A percentile compares a stretch with the other conserved stretches of the same genome.
Conservation (phyloP, 2,113 vertebrate species). For the Pithys albifrons region DNA sequence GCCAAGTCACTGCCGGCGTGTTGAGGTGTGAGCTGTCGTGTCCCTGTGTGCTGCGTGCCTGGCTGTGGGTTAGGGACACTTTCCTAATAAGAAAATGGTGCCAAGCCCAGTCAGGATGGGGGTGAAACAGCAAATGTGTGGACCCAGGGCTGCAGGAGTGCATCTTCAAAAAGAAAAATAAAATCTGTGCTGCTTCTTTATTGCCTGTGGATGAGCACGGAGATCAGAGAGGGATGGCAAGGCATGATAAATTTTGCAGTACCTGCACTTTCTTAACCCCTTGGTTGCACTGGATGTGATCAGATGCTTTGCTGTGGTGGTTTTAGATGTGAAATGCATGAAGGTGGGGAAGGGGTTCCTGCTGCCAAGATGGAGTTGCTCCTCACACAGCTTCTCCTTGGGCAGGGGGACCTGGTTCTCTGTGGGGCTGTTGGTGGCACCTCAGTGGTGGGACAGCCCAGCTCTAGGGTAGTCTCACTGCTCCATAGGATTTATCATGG, state of each 20-base stretch:
- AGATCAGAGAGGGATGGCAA: background rate
- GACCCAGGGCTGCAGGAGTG: background rate
- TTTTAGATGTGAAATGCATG: background rate
- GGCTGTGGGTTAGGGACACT: background rate
- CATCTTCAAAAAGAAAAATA: background rate
- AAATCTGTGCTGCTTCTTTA: background rate
- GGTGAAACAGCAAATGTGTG: background rate
- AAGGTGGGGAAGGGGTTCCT: background rate
- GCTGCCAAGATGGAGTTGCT: fast-evolving
- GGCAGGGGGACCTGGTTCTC: fast-evolving
- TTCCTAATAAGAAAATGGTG: background rate
- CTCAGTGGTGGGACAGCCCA: background rate
- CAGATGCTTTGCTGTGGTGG: background rate
- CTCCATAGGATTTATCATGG: background rate
- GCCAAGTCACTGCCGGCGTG: fast-evolving
- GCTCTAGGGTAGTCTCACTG: fast-evolving
- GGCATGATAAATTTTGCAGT: background rate
- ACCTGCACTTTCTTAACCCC: background rate
- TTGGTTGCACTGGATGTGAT: fast-evolving
- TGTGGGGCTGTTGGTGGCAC: background rate
- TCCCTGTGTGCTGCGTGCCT: fast-evolving
- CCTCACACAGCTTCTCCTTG: fast-evolving
- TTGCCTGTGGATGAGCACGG: background rate
- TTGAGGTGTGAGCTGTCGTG: background rate
- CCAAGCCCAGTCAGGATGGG: background rate